Percentiles rank a stretch among this genome's conserved stretches.
Conservation (phyloP, 2,113 vertebrate genomes). For the Labrus mixtus region DNA sequence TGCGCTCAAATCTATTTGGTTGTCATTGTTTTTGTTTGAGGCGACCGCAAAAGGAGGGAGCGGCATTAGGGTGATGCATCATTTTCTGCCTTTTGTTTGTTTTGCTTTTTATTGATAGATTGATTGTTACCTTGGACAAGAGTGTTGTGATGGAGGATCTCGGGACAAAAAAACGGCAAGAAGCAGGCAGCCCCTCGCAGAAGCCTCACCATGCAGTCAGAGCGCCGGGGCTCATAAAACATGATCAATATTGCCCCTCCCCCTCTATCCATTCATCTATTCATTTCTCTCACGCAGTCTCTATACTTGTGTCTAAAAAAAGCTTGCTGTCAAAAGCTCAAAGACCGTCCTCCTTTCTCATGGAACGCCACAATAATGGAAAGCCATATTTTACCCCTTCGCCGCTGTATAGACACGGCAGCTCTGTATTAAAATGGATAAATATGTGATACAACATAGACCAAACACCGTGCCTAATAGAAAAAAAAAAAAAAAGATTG, state of each 20-base stretch:
- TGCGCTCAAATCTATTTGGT: conserved; percentile 68
- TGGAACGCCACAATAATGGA: conserved; percentile 44
- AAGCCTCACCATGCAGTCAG: conserved; percentile 44
- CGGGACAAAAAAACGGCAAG: conserved; percentile 63
- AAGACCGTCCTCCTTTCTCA: conserved; percentile 25
- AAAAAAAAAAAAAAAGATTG: conserved; percentile 12
- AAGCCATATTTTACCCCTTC: conserved; percentile 38
- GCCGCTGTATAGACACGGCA: conserved; percentile 15
- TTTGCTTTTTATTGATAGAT: conserved; percentile 79
- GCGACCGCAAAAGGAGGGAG: not conserved
- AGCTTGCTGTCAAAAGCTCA: conserved; percentile 37
- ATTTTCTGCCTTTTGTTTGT: conserved; percentile 77
- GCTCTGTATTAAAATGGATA: conserved; percentile 28
- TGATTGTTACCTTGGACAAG: conserved; percentile 78
- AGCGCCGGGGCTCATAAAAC: conserved; percentile 65
- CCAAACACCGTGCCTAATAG: conserved; percentile 49
- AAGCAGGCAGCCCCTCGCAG: conserved; percentile 64
- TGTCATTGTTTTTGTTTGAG: conserved; percentile 67
- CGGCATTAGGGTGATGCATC: conserved; percentile 64
- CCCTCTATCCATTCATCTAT: conserved; percentile 60
- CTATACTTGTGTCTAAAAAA: conserved; percentile 26
- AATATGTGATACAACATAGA: conserved; percentile 36
- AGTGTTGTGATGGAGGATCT: conserved; percentile 72
- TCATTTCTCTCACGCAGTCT: conserved; percentile 55
- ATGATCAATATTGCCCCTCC: conserved; percentile 71